A percentile compares a stretch with the other conserved stretches of the same genome.
These are phyloP conservation scores for Sycophila texana DNA, from an alignment of 2,888 invertebrate genomes.

Conservation along the genomic window DNA sequence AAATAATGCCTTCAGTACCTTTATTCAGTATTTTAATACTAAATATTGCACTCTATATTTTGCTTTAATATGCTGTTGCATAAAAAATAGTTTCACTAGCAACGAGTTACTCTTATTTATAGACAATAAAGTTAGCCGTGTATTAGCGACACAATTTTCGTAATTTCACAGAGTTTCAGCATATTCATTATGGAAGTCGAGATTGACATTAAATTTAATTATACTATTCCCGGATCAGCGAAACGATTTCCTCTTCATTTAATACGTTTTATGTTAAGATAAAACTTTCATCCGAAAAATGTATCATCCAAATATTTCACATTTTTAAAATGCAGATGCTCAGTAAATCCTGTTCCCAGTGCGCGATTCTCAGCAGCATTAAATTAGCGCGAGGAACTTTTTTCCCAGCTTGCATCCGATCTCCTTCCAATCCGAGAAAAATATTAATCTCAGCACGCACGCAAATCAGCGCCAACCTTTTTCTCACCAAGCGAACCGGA, in stretches of 20 bases:
- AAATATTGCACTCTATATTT: no score
- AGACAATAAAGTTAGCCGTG: no score
- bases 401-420: neutral
- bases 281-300: neutral
- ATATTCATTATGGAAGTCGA: neutral
- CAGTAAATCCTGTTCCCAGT: no score
- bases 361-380: neutral
- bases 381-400: neutral
- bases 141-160: no score
- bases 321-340: no score
- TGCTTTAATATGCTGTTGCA: no score
- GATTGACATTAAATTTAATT: conserved; percentile 19
- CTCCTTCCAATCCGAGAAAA: neutral
- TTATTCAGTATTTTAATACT: no score
- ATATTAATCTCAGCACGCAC: neutral
- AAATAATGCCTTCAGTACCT: no score
- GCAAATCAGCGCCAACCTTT: conserved; percentile 3
- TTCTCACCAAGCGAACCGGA: neutral
- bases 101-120: no score
- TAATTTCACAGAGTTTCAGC: no score
- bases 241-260: neutral
- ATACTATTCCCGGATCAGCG: neutral
- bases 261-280: neutral
- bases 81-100: no score
- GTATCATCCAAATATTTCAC: no score